These are phyloP conservation scores for Coilia nasus DNA, from an alignment of 2,797 vertebrate species.

Conservation along the genomic window DNA sequence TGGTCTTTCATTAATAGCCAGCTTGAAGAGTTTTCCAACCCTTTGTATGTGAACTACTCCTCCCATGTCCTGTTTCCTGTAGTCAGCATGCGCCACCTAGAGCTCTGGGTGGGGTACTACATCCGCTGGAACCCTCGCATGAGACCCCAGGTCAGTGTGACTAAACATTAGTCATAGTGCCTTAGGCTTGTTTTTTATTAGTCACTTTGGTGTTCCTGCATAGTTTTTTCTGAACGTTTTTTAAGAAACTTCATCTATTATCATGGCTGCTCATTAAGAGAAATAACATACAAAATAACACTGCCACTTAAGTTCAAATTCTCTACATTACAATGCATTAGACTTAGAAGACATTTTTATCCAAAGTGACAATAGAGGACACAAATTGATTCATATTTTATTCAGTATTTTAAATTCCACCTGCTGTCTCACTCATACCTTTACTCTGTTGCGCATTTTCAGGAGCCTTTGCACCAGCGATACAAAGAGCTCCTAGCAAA, in stretches of 20 bases:
- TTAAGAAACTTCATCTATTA: neutral
- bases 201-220: neutral
- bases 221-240: neutral
- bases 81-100: slow-evolving; percentile 94
- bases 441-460: neutral
- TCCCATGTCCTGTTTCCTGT: slow-evolving; percentile 95
- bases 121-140: slow-evolving; percentile 97
- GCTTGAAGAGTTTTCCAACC: slow-evolving; percentile 93
- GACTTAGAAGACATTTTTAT: too few relatives aligned
- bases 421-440: too few relatives aligned
- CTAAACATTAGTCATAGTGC: neutral
- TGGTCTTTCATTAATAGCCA: slow-evolving; percentile 99
- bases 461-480: slow-evolving; percentile 93
- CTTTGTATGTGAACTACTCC: slow-evolving; percentile 90
- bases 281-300: neutral
- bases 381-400: too few relatives aligned
- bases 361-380: too few relatives aligned
- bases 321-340: too few relatives aligned
- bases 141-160: slow-evolving; percentile 85
- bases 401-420: too few relatives aligned
- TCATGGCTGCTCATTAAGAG: neutral
- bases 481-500: slow-evolving; percentile 94
- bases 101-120: slow-evolving; percentile 98
- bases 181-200: neutral
- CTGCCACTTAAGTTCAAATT: neutral